Evolutionary conservation across 2,888 invertebrate species (phyloP).

Genomic region (Eledona agricola): DNA sequence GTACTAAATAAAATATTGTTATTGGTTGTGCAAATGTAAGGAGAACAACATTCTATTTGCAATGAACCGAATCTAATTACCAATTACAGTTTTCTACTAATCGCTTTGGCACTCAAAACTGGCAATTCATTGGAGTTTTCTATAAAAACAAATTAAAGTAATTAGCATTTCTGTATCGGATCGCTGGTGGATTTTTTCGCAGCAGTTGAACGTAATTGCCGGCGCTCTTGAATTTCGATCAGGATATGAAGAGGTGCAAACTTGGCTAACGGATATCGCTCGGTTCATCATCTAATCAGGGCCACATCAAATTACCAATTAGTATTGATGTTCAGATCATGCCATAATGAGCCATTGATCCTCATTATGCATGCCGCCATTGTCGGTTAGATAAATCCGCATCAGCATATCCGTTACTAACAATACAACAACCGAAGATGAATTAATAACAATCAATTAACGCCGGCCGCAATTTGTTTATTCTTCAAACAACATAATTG

Average conservation of each 20-base stretch:
- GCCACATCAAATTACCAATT: slow-evolving; percentile 62
- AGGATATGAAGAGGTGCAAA: slow-evolving; percentile 38
- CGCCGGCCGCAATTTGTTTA: too few species aligned
- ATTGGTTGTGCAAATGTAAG: too few species aligned
- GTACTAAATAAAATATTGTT: too few species aligned
- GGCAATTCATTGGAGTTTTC: too few species aligned
- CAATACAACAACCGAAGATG: slow-evolving; percentile 36
- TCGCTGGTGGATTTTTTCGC: too few species aligned
- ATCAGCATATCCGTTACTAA: slow-evolving; percentile 37
- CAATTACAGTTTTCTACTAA: too few species aligned
- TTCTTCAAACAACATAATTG: slow-evolving; percentile 12
- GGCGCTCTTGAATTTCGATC: slow-evolving; percentile 17
- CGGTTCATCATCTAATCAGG: slow-evolving; percentile 50
- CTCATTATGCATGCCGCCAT: slow-evolving; percentile 50
- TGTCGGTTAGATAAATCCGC: slow-evolving; percentile 44
- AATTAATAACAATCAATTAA: too few species aligned
- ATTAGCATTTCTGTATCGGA: too few species aligned
- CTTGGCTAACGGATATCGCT: slow-evolving; percentile 34
- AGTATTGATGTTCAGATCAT: slow-evolving; percentile 59
- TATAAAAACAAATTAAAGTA: too few species aligned
- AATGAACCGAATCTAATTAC: too few species aligned
- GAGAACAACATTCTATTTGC: too few species aligned
- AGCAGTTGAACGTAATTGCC: slow-evolving; percentile 16
- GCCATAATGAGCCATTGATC: slow-evolving; percentile 61
- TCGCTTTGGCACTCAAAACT: too few species aligned